Evolutionary conservation across 1,140 invertebrate species (phyloP).

Genomic region (Zaprionus nigranus): DNA sequence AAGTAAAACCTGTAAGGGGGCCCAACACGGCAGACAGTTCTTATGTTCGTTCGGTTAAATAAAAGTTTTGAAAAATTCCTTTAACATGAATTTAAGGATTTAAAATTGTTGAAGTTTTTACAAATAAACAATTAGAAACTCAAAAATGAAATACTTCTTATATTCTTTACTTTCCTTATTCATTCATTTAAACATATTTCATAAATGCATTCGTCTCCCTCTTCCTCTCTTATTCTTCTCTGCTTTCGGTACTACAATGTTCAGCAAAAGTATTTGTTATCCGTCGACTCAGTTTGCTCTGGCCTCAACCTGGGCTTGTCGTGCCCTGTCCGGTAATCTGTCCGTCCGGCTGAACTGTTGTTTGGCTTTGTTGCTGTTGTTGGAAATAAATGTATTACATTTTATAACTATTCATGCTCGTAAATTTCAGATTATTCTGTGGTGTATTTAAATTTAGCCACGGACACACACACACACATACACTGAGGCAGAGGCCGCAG

Average conservation of each 20-base stretch:
- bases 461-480: conserved; percentile 12
- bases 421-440: conserved; percentile 78
- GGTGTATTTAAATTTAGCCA: conserved; percentile 70
- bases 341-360: conserved; percentile 20
- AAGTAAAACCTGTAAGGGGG: background rate
- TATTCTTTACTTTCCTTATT: background rate
- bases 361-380: conserved; percentile 53
- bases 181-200: background rate
- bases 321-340: conserved; percentile 8
- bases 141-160: background rate
- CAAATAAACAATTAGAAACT: background rate
- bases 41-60: background rate
- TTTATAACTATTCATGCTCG: conserved; percentile 74
- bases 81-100: background rate
- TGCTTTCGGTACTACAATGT: conserved; percentile 33
- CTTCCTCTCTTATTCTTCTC: conserved; percentile 23
- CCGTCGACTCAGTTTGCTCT: conserved; percentile 20
- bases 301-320: background rate
- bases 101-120: background rate
- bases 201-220: background rate
- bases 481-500: background rate
- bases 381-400: conserved; percentile 75
- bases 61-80: background rate
- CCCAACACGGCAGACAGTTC: background rate
- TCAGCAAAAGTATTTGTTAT: conserved; percentile 51